phyloP scores from a whole-genome alignment of 2,888 invertebrate genomes.

The Entomobrya multifasciata region DNA sequence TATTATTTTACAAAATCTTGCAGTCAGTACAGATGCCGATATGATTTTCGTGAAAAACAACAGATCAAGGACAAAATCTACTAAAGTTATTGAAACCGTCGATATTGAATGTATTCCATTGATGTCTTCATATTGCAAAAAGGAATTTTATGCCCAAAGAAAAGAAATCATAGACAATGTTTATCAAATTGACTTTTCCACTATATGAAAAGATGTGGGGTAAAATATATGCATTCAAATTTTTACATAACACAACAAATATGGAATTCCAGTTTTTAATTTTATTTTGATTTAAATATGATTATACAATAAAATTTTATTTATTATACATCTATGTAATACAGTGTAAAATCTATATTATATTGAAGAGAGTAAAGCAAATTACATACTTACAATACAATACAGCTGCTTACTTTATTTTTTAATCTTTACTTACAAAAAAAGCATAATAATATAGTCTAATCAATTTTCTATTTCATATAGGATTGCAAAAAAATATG shows the following conservation, averaged over 20 bases:
- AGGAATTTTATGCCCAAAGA: conserved; percentile 83
- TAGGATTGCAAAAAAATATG: conserved; percentile 45
- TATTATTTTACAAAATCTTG: conserved; percentile 75
- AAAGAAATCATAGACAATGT: conserved; percentile 80
- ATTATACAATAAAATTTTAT: background rate
- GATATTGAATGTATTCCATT: conserved; percentile 86
- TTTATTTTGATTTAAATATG: conserved; percentile 11
- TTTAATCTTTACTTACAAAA: conserved; percentile 37
- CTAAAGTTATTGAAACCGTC: conserved; percentile 84
- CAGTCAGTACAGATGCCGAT: conserved; percentile 85
- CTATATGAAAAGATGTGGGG: conserved; percentile 6
- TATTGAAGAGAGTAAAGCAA: background rate
- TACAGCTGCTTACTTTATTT: background rate
- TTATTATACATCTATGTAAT: background rate
- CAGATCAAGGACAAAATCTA: conserved; percentile 78
- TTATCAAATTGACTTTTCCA: conserved; percentile 69
- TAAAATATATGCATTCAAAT: conserved; percentile 21
- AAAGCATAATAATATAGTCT: conserved; percentile 11
- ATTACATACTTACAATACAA: conserved; percentile 4
- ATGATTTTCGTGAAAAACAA: conserved; percentile 83
- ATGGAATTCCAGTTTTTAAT: background rate
- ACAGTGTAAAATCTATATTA: background rate
- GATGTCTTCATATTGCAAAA: conserved; percentile 84
- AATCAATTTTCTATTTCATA: background rate
- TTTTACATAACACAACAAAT: too few species aligned